Evolutionary conservation across 2,797 vertebrate species (phyloP).

Genomic region (Lophius americanus): DNA sequence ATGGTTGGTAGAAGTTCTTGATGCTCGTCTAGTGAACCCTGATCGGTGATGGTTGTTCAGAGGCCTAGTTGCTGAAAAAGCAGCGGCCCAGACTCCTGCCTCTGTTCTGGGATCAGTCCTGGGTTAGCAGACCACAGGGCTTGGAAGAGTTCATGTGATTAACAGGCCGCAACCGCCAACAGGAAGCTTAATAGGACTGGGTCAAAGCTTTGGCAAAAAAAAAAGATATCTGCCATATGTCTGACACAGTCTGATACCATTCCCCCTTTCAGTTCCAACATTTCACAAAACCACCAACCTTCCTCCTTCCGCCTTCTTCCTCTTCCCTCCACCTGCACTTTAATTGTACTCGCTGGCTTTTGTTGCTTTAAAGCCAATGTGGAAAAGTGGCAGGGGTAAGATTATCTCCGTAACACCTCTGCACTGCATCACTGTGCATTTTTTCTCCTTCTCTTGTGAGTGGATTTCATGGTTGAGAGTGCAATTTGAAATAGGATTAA

Average conservation of each 20-base stretch:
- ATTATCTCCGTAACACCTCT: conserved; percentile 76
- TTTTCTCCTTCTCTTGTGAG: conserved; percentile 69
- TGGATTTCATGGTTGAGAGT: conserved; percentile 78
- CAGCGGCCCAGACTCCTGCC: conserved; percentile 26
- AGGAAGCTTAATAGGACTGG: conserved; percentile 58
- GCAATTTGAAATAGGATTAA: conserved; percentile 80
- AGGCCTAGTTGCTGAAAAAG: conserved; percentile 1
- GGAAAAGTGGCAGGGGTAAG: conserved; percentile 65
- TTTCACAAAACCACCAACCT: conserved; percentile 34
- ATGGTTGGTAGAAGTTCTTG: neutral
- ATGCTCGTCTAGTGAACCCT: conserved; percentile 37
- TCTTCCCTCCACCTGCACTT: conserved; percentile 18
- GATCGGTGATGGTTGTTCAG: neutral
- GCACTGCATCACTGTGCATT: conserved; percentile 63
- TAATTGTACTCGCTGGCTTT: conserved; percentile 67
- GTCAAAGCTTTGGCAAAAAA: conserved; percentile 51
- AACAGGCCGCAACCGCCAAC: conserved; percentile 48
- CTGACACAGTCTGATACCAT: conserved; percentile 50
- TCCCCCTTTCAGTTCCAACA: conserved; percentile 33
- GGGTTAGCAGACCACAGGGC: conserved; percentile 60
- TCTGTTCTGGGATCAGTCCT: conserved; percentile 59
- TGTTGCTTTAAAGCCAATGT: conserved; percentile 60
- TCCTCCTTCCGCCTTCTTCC: neutral
- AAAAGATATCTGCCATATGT: conserved; percentile 60
- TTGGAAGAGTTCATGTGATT: conserved; percentile 60